Evolutionary conservation across 2,113 vertebrate species (phyloP), one percentile per base, ranked within the genome.

Genomic region (Rhinolophus ferrumequinum): DNA sequence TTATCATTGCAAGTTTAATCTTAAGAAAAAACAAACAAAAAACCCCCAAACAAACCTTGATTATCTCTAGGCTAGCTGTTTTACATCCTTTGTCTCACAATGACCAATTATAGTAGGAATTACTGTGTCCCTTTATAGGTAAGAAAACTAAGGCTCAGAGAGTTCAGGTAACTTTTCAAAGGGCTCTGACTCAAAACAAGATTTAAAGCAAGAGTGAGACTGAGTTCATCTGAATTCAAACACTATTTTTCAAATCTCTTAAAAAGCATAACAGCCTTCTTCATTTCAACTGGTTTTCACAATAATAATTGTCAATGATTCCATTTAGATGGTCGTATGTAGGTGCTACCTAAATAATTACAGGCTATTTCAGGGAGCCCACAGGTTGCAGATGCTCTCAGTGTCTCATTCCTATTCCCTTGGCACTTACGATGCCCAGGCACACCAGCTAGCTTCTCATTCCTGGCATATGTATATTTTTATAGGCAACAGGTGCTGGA

Each of bases 111-210:
- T 11, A 75, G 28, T 60, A 22, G 44, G 8, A 72, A 73, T 75
- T 81, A 58, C 8, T 92, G 24, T 26, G 15, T 77, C 11, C 21
- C 88, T 91, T 84, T 89, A 81, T 10, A 80, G 16, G 50, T 60
- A 44, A 75, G 80, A 80, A 62, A 86, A 62, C 28, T 26, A 73
- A 89, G 58, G 22, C 73, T 81, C 10, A 54, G 87, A 83, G 30
- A 93, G 91, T 62, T 19, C n/a, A 72, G 60, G 18, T 64, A 90
- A 86, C 30, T 66, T 84, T 35, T 72, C 28, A 47, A 85, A 95
- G 19, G 7, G 58, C 82, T 85, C 72, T 89, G 72, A 92, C 18
- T 64, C 82, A 73, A 85, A 82, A 41, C 44, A 64, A 76, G 41
- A 75, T 21, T 83, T 28, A 38, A 56, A 80, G 5, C 77, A 73